Conservation (phyloP, 2,113 vertebrate species). For the Coturnix japonica region DNA sequence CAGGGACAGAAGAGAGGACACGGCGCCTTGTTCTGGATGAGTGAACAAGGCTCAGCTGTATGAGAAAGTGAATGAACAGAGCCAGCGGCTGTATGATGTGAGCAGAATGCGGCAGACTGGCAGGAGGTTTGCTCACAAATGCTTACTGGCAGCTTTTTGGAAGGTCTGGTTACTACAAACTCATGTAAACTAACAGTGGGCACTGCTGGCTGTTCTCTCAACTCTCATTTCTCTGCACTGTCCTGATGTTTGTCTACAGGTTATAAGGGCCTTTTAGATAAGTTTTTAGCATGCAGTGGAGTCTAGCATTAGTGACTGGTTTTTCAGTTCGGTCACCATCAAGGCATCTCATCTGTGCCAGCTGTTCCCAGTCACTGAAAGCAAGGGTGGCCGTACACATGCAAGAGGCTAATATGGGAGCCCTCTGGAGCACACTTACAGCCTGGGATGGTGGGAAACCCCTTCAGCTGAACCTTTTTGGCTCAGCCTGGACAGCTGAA, state of each 20-base stretch:
- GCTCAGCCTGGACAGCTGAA: neutral
- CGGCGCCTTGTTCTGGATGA: neutral
- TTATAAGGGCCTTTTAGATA: neutral
- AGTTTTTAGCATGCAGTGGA: neutral
- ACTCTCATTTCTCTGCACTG: neutral
- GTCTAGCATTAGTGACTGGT: neutral
- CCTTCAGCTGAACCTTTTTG: neutral
- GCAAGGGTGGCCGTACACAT: neutral
- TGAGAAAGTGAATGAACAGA: neutral
- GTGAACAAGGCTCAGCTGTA: neutral
- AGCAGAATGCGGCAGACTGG: neutral
- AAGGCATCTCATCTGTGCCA: neutral
- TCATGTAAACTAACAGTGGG: neutral
- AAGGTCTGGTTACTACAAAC: neutral
- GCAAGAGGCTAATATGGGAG: neutral
- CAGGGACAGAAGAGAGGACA: neutral
- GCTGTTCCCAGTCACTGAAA: neutral
- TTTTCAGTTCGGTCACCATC: neutral
- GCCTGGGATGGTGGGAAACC: neutral
- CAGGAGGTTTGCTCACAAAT: neutral
- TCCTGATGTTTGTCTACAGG: neutral
- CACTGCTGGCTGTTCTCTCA: neutral
- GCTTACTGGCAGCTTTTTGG: neutral
- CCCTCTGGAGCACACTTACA: neutral
- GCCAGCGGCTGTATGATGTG: neutral